phyloP scores from a whole-genome alignment of 2,797 vertebrate genomes.

The Menidia menidia region DNA sequence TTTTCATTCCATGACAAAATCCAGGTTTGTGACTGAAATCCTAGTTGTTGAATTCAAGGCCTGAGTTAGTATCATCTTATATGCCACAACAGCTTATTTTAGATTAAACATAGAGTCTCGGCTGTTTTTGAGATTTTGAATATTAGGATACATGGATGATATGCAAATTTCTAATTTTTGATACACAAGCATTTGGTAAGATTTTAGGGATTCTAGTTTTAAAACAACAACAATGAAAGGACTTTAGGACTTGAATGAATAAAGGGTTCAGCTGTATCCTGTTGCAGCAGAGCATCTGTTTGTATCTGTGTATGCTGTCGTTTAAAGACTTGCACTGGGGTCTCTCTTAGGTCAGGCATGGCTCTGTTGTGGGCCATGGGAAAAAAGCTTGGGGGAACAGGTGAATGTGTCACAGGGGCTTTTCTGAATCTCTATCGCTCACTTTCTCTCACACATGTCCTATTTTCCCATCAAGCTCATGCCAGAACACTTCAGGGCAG shows the following conservation, averaged over 20 bases:
- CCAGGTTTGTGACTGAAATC: too few species aligned
- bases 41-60: too few species aligned
- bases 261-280: conserved; percentile 13
- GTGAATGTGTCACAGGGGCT: conserved; percentile 81
- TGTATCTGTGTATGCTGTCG: conserved; percentile 49
- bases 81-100: too few species aligned
- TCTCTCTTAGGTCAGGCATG: conserved; percentile 64
- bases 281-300: conserved; percentile 27
- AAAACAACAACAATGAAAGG: neutral
- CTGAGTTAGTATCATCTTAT: too few species aligned
- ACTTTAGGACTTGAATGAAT: neutral
- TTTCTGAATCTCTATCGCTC: conserved; percentile 52
- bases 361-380: conserved; percentile 81
- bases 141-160: neutral
- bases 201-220: neutral
- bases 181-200: neutral
- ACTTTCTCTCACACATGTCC: conserved; percentile 57
- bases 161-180: neutral
- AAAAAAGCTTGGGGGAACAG: conserved; percentile 82
- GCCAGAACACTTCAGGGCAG: conserved; percentile 76
- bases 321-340: conserved; percentile 49
- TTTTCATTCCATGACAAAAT: too few species aligned
- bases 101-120: too few species aligned
- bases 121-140: too few species aligned
- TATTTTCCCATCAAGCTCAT: conserved; percentile 72